Conservation (phyloP, 1,140 invertebrate genomes). For the Fopius arisanus region DNA sequence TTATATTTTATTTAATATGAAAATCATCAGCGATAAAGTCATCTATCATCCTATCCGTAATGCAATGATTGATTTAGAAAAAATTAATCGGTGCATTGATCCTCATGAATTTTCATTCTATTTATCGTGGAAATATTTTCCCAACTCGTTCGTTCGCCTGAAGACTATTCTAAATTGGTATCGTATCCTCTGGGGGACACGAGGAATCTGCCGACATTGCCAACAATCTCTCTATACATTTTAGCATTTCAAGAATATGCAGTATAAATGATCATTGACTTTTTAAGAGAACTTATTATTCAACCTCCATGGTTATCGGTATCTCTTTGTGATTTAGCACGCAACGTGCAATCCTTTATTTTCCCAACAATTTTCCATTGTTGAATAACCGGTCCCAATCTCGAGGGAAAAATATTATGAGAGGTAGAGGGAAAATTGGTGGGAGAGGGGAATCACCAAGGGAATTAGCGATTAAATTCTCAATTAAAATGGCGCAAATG, state of each 20-base stretch:
- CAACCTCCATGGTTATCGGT: neutral
- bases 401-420: neutral
- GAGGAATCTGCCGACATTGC: slow-evolving; percentile 12
- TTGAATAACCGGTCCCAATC: slow-evolving; percentile 5
- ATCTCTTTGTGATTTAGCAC: slow-evolving; percentile 12
- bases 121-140: neutral
- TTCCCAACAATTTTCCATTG: slow-evolving; percentile 12
- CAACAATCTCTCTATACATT: slow-evolving; percentile 8
- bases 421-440: too few species aligned
- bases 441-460: too few species aligned
- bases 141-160: neutral
- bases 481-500: neutral
- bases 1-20: too few species aligned
- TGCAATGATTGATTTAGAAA: neutral
- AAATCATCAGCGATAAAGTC: too few species aligned
- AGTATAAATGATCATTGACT: neutral
- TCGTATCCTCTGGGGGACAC: neutral
- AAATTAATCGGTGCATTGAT: neutral
- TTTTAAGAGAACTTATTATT: neutral
- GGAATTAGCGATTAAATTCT: neutral
- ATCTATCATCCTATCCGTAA: too few species aligned
- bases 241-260: neutral
- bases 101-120: neutral
- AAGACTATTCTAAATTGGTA: slow-evolving; percentile 34
- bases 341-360: neutral